Evolutionary conservation across 2,113 vertebrate genomes (phyloP).

Genomic region (Oryzias woworae): DNA sequence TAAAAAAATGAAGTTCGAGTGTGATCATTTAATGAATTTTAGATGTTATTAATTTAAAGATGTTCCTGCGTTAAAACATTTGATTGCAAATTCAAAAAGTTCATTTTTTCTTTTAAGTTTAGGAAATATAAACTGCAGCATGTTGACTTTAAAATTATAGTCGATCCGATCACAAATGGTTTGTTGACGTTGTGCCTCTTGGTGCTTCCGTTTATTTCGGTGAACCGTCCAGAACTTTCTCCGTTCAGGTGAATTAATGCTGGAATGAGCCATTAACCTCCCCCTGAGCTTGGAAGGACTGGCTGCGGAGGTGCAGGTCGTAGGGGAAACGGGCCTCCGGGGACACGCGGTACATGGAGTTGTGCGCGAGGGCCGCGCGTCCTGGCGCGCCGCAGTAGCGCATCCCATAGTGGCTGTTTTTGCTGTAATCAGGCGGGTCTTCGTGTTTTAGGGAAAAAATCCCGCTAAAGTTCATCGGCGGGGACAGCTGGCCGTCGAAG

Average conservation of each 20-base stretch:
- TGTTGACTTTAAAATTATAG: too few relatives aligned
- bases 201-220: too few relatives aligned
- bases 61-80: too few relatives aligned
- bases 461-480: conserved; percentile 97
- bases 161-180: too few relatives aligned
- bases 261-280: conserved; percentile 97
- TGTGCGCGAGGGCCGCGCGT: conserved; percentile 91
- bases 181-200: too few relatives aligned
- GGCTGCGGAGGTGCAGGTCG: conserved; percentile 96
- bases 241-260: conserved; percentile 77
- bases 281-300: conserved; percentile 93
- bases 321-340: conserved; percentile 96
- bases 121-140: too few relatives aligned
- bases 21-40: too few relatives aligned
- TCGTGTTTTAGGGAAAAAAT: conserved; percentile 99
- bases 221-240: conserved; percentile 39
- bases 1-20: too few relatives aligned
- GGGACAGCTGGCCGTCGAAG: conserved; percentile 93
- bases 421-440: conserved; percentile 92
- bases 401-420: conserved; percentile 95
- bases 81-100: too few relatives aligned
- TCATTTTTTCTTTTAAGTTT: too few relatives aligned
- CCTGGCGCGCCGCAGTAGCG: conserved; percentile 94
- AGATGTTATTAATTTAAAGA: too few relatives aligned
- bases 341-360: conserved; percentile 93